These are phyloP conservation scores for Thelaira solivaga DNA, from an alignment of 2,888 invertebrate species.

Conservation along the genomic window DNA sequence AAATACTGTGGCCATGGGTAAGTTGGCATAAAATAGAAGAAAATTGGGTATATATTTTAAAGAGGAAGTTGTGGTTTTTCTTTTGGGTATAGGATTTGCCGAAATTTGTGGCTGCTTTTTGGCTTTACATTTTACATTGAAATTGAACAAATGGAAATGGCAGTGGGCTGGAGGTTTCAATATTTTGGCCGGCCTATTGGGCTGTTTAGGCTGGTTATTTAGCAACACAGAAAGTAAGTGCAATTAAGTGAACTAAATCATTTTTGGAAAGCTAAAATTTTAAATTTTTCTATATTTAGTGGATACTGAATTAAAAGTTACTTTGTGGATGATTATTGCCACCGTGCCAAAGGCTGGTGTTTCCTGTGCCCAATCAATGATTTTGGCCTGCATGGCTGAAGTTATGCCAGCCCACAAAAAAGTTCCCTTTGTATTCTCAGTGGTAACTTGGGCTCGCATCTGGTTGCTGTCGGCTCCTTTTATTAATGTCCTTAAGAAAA, in stretches of 20 bases:
- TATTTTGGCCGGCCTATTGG: conserved; percentile 75
- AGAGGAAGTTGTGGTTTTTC: background rate
- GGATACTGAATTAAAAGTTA: conserved; percentile 71
- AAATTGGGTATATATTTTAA: background rate
- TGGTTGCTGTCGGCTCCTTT: conserved; percentile 76
- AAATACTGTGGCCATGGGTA: conserved; percentile 77
- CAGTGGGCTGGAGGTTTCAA: conserved; percentile 75
- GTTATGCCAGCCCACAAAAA: conserved; percentile 75
- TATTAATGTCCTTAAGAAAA: conserved; percentile 73
- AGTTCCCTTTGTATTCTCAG: conserved; percentile 74
- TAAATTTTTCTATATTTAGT: conserved; percentile 64
- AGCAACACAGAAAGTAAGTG: conserved; percentile 71
- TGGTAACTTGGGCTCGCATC: conserved; percentile 75
- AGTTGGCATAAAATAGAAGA: conserved; percentile 35
- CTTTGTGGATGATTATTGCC: conserved; percentile 75
- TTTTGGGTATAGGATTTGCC: conserved; percentile 70
- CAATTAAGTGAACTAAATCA: background rate
- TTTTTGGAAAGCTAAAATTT: background rate
- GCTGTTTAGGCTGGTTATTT: conserved; percentile 76
- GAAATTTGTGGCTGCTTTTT: conserved; percentile 77
- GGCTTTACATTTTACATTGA: conserved; percentile 75
- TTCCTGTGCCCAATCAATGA: conserved; percentile 76
- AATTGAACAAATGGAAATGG: conserved; percentile 76
- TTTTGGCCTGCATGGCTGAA: conserved; percentile 76
- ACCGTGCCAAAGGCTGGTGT: conserved; percentile 76